Conservation (phyloP, 2,888 invertebrate species). For the Schrankia costaestrigalis region DNA sequence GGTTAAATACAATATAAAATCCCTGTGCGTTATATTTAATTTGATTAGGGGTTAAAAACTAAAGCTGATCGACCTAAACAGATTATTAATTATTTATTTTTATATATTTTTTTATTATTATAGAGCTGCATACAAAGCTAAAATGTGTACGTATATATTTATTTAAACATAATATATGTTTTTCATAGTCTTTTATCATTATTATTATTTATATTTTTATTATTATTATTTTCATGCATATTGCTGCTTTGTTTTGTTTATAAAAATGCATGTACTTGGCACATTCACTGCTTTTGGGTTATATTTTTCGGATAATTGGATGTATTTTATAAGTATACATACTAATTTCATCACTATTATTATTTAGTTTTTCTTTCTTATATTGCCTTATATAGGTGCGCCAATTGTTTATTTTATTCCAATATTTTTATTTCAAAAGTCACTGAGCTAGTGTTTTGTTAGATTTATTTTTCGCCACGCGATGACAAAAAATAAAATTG, state of each 20-base stretch:
- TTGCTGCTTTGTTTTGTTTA: conserved; percentile 12
- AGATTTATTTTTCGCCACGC: neutral
- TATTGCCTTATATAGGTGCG: no score
- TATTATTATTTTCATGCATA: conserved; percentile 19
- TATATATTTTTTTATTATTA: conserved; percentile 34
- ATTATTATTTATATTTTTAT: conserved; percentile 9
- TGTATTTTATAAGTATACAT: conserved; percentile 1
- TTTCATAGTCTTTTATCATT: conserved; percentile 7
- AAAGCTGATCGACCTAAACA: neutral
- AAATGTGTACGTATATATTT: conserved; percentile 43
- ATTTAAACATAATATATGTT: conserved; percentile 9
- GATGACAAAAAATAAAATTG: neutral
- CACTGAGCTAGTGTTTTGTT: no score
- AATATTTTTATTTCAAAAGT: neutral
- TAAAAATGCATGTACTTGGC: conserved; percentile 44
- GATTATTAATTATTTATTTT: conserved; percentile 1
- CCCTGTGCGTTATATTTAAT: no score
- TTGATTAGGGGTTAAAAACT: no score
- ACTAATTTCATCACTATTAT: no score
- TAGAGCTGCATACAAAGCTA: conserved; percentile 44
- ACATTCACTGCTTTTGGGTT: conserved; percentile 49
- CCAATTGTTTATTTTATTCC: no score
- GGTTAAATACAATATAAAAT: no score
- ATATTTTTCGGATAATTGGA: no score
- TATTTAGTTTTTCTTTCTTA: no score